These are phyloP conservation scores for Odocoileus virginianus DNA, from an alignment of 2,113 vertebrate genomes.

Conservation along the genomic window DNA sequence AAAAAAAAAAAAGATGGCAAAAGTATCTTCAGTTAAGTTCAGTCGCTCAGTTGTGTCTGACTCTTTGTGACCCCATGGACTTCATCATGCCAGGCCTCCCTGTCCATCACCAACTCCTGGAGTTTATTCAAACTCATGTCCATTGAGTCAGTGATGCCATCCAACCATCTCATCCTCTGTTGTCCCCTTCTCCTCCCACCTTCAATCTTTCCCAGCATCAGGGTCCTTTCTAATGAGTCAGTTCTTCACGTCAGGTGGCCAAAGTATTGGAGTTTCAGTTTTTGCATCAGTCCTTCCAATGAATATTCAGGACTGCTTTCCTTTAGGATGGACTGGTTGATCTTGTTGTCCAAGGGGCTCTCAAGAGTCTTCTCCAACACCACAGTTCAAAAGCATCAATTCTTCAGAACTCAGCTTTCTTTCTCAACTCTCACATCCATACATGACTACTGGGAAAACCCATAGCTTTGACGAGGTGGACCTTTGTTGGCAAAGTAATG, in stretches of 20 bases:
- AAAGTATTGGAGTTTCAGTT: not conserved
- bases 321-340: not conserved
- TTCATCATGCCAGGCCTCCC: not conserved
- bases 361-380: not conserved
- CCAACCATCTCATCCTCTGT: not conserved
- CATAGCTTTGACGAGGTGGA: not conserved
- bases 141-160: not conserved
- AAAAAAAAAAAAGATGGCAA: not conserved
- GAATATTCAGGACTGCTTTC: not conserved
- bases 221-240: not conserved
- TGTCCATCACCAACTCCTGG: not conserved
- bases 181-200: not conserved
- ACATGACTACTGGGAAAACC: not conserved
- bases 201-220: not conserved
- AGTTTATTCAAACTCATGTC: not conserved
- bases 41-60: not conserved
- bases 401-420: not conserved
- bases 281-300: not conserved
- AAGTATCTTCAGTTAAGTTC: not conserved
- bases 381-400: not conserved
- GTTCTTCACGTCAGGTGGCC: not conserved
- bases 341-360: not conserved
- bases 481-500: not conserved
- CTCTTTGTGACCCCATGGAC: not conserved
- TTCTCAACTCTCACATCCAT: not conserved